Percentiles rank a stretch among this genome's conserved stretches.
Conservation (phyloP, 35 echinoderm and acorn worm species). For the Heliocidaris tuberculata region DNA sequence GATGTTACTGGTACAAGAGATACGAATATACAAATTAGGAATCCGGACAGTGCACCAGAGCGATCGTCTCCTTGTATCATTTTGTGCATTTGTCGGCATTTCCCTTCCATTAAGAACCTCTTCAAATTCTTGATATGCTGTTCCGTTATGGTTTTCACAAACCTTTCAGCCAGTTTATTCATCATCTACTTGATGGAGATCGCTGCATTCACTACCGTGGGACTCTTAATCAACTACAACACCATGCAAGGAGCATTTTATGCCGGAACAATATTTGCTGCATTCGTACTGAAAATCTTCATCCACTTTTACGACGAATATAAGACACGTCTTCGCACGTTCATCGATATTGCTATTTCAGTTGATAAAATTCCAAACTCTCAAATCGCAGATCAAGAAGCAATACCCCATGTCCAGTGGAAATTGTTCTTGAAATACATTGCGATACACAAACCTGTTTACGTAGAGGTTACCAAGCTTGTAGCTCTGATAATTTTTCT, state of each 20-base stretch:
- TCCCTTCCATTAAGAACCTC: background rate
- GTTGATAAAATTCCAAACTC: background rate
- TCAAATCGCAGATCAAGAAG: background rate
- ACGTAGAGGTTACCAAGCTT: background rate
- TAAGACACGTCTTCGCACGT: background rate
- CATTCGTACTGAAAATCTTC: background rate
- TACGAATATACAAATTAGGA: background rate
- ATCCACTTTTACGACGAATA: background rate
- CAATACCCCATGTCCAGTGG: background rate
- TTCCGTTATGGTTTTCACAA: background rate
- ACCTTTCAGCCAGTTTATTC: background rate
- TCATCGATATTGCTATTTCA: background rate
- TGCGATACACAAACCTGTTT: background rate
- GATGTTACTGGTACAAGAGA: background rate
- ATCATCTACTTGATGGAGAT: background rate
- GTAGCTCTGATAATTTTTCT: background rate
- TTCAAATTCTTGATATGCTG: background rate
- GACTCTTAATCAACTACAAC: background rate
- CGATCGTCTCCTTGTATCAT: background rate
- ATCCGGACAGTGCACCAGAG: background rate
- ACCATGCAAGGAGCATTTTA: background rate
- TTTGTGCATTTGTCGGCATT: background rate
- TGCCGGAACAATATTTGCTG: background rate
- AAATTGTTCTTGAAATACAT: background rate
- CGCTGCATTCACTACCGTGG: background rate